Evolutionary conservation across 2,797 vertebrate species (phyloP).

Genomic region (Austrolebias charrua): DNA sequence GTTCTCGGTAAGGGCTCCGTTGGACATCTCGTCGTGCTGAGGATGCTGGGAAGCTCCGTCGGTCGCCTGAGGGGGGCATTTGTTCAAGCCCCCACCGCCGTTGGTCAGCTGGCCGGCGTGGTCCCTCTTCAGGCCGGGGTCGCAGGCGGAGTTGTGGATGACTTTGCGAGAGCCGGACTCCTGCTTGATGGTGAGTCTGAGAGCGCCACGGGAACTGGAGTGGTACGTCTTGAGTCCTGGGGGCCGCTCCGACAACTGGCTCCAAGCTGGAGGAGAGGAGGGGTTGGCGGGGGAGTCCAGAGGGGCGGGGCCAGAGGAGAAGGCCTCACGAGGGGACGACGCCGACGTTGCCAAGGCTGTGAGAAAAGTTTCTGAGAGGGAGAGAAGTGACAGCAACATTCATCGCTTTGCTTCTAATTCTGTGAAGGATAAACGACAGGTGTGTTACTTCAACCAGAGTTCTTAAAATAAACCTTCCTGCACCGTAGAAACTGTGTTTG

Average conservation of each 20-base stretch:
- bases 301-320: conserved; percentile 39
- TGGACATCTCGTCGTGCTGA: conserved; percentile 33
- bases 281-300: conserved; percentile 57
- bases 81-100: conserved; percentile 45
- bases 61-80: conserved; percentile 44
- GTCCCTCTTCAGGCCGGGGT: conserved; percentile 70
- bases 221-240: conserved; percentile 82
- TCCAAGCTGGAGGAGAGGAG: conserved; percentile 77
- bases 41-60: conserved; percentile 37
- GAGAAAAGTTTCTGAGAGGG: conserved; percentile 74
- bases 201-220: conserved; percentile 79
- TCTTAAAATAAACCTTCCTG: too few relatives aligned
- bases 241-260: conserved; percentile 76
- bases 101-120: conserved; percentile 73
- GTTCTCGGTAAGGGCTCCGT: conserved; percentile 31
- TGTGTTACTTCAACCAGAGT: too few relatives aligned
- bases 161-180: conserved; percentile 82
- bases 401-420: background rate
- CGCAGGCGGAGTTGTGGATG: conserved; percentile 78
- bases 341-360: conserved; percentile 64
- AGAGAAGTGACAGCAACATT: background rate
- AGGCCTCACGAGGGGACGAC: conserved; percentile 51
- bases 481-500: too few relatives aligned
- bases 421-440: background rate
- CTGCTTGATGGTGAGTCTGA: conserved; percentile 85